phyloP scores from a whole-genome alignment of 2,113 vertebrate genomes.

The Nothobranchius kuhntae region DNA sequence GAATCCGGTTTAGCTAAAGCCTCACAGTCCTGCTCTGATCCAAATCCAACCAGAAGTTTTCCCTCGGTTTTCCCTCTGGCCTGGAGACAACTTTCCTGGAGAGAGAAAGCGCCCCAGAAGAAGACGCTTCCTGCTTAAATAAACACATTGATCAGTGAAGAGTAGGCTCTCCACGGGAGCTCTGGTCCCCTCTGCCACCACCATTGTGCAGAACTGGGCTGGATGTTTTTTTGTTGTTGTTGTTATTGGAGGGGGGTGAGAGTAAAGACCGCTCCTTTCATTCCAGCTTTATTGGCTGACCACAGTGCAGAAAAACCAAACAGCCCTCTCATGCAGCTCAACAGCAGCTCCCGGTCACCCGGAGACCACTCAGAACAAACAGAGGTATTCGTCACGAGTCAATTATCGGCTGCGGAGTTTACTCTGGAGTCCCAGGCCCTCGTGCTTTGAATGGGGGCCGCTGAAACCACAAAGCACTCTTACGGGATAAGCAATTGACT shows the following conservation, averaged over 20 bases:
- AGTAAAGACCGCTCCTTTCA: slow-evolving; percentile 66
- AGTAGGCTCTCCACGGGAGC: slow-evolving; percentile 62
- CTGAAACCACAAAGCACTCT: slow-evolving; percentile 65
- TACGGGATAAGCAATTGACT: slow-evolving; percentile 66
- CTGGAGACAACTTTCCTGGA: slow-evolving; percentile 16
- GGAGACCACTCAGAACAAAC: slow-evolving; percentile 74
- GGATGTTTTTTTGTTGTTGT: slow-evolving; percentile 38
- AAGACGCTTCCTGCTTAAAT: slow-evolving; percentile 65
- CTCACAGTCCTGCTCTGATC: slow-evolving; percentile 6
- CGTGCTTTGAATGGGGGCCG: slow-evolving; percentile 55
- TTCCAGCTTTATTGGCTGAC: slow-evolving; percentile 66
- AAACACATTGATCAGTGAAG: slow-evolving; percentile 67
- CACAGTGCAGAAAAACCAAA: slow-evolving; percentile 71
- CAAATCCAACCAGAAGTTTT: slow-evolving; percentile 13
- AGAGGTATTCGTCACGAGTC: slow-evolving; percentile 76
- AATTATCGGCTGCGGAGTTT: slow-evolving; percentile 71
- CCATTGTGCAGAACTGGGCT: slow-evolving; percentile 65
- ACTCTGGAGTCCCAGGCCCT: slow-evolving; percentile 55
- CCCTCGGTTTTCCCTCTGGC: neutral
- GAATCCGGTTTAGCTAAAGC: neutral
- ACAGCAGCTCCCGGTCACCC: slow-evolving; percentile 61
- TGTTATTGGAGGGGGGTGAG: neutral
- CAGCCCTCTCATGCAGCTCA: slow-evolving; percentile 64
- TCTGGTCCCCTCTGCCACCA: slow-evolving; percentile 55
- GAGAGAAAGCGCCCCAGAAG: slow-evolving; percentile 13